Conservation (phyloP, 2,797 vertebrate genomes). For the Enteromius anoplus region DNA sequence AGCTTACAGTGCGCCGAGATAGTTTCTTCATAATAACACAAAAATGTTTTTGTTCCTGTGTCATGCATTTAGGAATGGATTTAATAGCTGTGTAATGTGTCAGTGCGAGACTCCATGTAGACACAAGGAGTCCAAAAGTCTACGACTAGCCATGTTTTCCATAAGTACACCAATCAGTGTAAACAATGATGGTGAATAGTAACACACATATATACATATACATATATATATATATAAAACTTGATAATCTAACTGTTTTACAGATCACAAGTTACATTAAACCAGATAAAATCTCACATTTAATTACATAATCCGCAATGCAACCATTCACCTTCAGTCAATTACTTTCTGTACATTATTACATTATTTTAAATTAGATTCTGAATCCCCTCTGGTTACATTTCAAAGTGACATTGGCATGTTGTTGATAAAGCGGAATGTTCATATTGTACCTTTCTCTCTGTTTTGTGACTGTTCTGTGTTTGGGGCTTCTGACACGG, state of each 20-base stretch:
- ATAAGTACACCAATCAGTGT: neutral
- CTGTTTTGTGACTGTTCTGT: conserved; percentile 71
- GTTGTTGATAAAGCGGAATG: neutral
- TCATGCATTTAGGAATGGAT: neutral
- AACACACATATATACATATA: neutral
- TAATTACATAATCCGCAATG: neutral
- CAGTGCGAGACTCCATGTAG: neutral
- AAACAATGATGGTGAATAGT: neutral
- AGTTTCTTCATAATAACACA: neutral
- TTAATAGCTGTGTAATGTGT: neutral
- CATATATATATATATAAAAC: too few species aligned
- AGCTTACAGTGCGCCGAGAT: neutral
- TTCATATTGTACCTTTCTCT: conserved; percentile 79
- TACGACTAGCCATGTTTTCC: neutral
- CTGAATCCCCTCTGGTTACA: neutral
- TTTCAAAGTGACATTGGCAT: neutral
- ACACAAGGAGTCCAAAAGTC: neutral
- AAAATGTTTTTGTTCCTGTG: neutral
- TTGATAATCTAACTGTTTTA: neutral
- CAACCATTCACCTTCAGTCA: neutral
- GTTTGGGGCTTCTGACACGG: conserved; percentile 67
- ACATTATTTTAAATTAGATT: neutral
- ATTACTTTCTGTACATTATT: neutral
- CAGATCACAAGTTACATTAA: neutral
- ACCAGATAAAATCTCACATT: neutral